phyloP scores from a whole-genome alignment of 2,888 invertebrate species.

The Hyppa rectilinea region DNA sequence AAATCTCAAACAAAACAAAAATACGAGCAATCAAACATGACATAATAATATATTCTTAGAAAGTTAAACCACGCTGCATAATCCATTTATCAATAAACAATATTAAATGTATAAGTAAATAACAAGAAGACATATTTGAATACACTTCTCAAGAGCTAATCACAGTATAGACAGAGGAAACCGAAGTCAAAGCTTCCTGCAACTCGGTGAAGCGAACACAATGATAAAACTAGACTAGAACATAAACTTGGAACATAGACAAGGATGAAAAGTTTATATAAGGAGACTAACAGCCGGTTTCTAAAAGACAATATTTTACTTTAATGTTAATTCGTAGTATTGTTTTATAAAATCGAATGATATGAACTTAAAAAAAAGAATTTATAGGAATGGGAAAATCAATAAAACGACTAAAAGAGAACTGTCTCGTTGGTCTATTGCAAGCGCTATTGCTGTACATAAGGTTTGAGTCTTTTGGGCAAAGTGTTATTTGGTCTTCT shows the following conservation, averaged over 20 bases:
- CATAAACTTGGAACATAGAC: constrained; percentile 2
- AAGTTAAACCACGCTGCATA: background rate
- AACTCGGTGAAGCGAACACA: constrained; percentile 26
- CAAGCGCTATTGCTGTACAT: no score
- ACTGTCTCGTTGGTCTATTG: no score
- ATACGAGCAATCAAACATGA: no score
- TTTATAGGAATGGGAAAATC: no score
- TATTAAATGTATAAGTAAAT: background rate
- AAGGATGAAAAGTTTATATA: background rate
- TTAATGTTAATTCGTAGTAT: no score
- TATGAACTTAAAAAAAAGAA: no score
- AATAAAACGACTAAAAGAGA: no score
- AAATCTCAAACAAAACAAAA: no score
- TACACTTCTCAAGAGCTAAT: background rate
- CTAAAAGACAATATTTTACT: background rate
- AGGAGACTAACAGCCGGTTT: background rate
- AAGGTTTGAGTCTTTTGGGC: no score
- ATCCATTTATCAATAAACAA: background rate
- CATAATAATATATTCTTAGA: no score
- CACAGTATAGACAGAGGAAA: constrained; percentile 30
- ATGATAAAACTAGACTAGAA: constrained; percentile 12
- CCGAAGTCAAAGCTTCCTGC: constrained; percentile 33
- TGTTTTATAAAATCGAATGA: no score
- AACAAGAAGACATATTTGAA: constrained; percentile 2
- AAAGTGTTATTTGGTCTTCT: no score